Percentiles rank a stretch among this genome's conserved stretches.
phyloP scores from a whole-genome alignment of 2,113 vertebrate genomes.

The Lycocorax pyrrhopterus region DNA sequence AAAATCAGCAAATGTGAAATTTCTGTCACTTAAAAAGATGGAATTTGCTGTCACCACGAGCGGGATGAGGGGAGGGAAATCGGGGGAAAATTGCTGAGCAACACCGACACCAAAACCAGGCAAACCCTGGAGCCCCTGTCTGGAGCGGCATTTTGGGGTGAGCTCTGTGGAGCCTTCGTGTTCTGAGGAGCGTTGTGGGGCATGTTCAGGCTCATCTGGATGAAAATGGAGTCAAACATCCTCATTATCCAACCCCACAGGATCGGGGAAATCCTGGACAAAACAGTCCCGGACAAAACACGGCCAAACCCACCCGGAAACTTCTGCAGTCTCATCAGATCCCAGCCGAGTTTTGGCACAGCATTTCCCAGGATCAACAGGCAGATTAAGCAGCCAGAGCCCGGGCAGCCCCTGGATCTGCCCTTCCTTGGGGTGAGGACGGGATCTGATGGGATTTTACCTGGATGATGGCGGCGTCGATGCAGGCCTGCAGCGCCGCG shows the following conservation, averaged over 20 bases:
- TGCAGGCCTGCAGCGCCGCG: slow-evolving; percentile 83
- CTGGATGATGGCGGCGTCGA: slow-evolving; percentile 92
- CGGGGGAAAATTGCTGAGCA: not conserved
- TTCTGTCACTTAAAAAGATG: not conserved
- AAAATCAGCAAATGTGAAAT: not conserved
- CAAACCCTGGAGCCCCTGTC: not conserved
- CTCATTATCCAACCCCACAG: fast-evolving
- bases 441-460: slow-evolving; percentile 32
- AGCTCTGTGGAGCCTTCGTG: fast-evolving
- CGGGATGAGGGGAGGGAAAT: fast-evolving
- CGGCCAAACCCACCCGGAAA: not conserved
- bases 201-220: not conserved
- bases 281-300: not conserved
- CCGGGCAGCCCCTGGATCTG: too few relatives aligned
- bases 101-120: fast-evolving
- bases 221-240: not conserved
- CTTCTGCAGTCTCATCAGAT: fast-evolving
- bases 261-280: not conserved
- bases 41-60: fast-evolving
- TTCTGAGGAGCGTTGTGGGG: fast-evolving
- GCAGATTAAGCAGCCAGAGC: not conserved
- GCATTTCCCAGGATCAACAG: not conserved
- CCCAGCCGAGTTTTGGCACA: not conserved
- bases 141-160: fast-evolving
- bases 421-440: not conserved